Base-by-base conservation (phyloP, 1,140 invertebrate genomes). In the Vanessa tameamea region DNA sequence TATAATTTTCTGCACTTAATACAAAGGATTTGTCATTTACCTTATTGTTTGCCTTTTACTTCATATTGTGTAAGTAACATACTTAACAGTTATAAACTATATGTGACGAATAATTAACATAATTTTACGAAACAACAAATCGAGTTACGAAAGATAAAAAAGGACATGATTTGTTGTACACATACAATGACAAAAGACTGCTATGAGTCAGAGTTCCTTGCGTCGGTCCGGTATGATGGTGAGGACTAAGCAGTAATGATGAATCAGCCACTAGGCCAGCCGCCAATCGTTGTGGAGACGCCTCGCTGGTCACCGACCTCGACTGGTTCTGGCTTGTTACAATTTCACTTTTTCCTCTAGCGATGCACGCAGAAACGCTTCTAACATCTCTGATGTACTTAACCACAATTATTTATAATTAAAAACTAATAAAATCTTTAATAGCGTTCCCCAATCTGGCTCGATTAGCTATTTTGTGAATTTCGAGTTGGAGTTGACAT, bases 251-350 rank as follows among this genome's bases (percentile, higher is more conserved):
- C 57, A 31, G 81, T 81, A 82, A 84, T 88, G 84, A 89, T 86
- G 83, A 89, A 87, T 89, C 88, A 87, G 81, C 79, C 77, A 80
- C 82, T 78, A 81, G 72, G 76, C 81, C 81, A 81, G 81, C 83
- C 83, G 85, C 83, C 86, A 83, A 82, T 87, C 83, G 82, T 64
- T 68, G 79, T 76, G 78, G 73, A 86, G 83, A 80, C 78, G 83
- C 81, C 77, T 83, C 80, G 73, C 82, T 90, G 89, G 88, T 91
- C 88, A 88, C 83, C 83, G 88, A 91, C 87, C 90, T 79, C 86
- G 78, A 83, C 90, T 88, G 87, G 90, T 89, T 90, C 85, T 82
- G 81, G 87, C 89, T 87, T 89, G 90, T 87, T 91, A 87, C 87
- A 87, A 79, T 92, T 92, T 90, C 87, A 92, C 89, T 91, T 92